Conservation (phyloP, 1,140 invertebrate species). For the Metaphire vulgaris region DNA sequence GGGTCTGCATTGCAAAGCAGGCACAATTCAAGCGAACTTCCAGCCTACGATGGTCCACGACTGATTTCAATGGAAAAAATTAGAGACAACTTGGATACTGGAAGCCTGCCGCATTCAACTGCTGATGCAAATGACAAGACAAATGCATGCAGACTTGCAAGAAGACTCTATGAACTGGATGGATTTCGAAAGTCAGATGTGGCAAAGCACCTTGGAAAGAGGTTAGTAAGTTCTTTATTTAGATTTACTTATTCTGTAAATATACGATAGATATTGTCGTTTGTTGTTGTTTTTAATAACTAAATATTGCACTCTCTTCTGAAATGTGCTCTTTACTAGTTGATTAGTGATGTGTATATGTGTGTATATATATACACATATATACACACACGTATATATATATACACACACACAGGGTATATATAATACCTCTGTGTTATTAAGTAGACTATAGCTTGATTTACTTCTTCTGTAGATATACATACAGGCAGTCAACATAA, state of each 20-base stretch:
- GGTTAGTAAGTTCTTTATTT: constrained; percentile 58
- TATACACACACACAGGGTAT: too few relatives aligned
- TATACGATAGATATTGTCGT: too few relatives aligned
- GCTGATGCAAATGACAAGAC: constrained; percentile 51
- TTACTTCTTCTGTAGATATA: too few relatives aligned
- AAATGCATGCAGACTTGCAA: constrained; percentile 83
- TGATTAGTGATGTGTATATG: neutral
- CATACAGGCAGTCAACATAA: too few relatives aligned
- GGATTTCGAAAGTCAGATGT: constrained; percentile 96
- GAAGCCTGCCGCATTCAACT: neutral
- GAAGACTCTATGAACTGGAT: constrained; percentile 62
- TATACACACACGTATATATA: too few relatives aligned
- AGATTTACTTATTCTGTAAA: neutral
- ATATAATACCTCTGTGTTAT: too few relatives aligned
- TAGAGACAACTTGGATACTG: neutral
- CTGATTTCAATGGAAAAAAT: neutral
- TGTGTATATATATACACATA: too few relatives aligned
- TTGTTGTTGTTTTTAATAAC: neutral
- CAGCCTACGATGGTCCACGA: neutral
- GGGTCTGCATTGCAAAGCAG: neutral
- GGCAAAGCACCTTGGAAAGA: constrained; percentile 91
- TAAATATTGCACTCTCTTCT: neutral
- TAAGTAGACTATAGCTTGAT: too few relatives aligned
- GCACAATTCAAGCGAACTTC: neutral
- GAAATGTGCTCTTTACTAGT: neutral